Base-by-base conservation (phyloP, 2,113 vertebrate genomes). In the Thamnaconus septentrionalis region DNA sequence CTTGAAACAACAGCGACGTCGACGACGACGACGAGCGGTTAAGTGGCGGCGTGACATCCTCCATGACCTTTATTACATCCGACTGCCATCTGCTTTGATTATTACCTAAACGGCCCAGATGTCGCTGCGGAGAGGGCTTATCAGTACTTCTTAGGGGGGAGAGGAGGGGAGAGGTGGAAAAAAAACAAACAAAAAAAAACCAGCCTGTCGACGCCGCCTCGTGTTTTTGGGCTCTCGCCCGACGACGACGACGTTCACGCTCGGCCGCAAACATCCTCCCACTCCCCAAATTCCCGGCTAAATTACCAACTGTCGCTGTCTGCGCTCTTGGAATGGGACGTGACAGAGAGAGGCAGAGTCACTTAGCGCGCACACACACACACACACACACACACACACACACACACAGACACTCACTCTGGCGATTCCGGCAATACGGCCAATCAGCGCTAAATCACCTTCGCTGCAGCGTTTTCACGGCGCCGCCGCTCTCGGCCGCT, bases 261-360 rank as follows among this genome's bases (percentile, higher is more conserved):
- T 31, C 18, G 18, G 18, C 18, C 18, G 8, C 59, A 73, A 69
- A 73, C 71, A 67, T 56, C 75, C 59, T 31, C 52, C 48, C 3
- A 18, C 59, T 76, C 64, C 73, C 76, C 43, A 71, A 73, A 76
- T 84, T 68, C 64, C 68, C 44, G 71, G 64, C 55, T 79, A 58
- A 75, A 84, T 82, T 78, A 78, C 61, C 55, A 56, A 61, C 47
- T 57, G 57, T 11, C 71, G 10, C 59, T 51, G 51, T 66, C 60
- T 76, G 64, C 53, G 66, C 49, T 69, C 76, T 40, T 47, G 58
- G 48, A 73, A 54, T 42, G 52, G 66, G 53, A 53, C 61, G 61
- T 69, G 51, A 64, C 46, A n/a, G 47, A 76, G 59, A 67, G 65
- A 66, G 46, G 59, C 65, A 69, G 61, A 65, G 61, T 79, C 71